A percentile compares a stretch with the other conserved stretches of the same genome.
phyloP scores from a whole-genome alignment of 2,888 invertebrate genomes.

The Hypselothyrea guttata region DNA sequence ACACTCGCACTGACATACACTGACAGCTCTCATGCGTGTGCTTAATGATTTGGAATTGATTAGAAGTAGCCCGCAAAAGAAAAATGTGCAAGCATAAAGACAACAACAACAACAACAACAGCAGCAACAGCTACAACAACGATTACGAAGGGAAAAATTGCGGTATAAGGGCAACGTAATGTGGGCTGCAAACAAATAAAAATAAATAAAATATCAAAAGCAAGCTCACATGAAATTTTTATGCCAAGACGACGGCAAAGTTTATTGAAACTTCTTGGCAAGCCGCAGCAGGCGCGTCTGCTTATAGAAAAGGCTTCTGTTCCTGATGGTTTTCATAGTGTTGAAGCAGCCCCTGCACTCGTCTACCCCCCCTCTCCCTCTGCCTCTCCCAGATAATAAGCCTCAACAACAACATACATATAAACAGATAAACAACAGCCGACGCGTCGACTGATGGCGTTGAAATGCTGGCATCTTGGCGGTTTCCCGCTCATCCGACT shows the following conservation, averaged over 20 bases:
- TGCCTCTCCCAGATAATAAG: constrained; percentile 54
- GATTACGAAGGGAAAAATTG: constrained; percentile 1
- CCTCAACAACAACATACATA: constrained; percentile 36
- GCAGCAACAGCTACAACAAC: no score
- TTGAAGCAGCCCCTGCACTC: background rate
- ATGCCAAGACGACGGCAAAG: constrained; percentile 52
- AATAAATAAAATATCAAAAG: constrained; percentile 74
- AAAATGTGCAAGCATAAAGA: constrained; percentile 20
- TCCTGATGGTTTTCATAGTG: no score
- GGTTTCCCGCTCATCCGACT: constrained; percentile 36
- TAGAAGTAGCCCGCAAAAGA: constrained; percentile 53
- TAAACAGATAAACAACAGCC: constrained; percentile 40
- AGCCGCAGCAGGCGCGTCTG: constrained; percentile 24
- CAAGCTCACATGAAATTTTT: constrained; percentile 67
- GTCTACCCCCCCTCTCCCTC: constrained; percentile 17
- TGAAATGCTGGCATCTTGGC: constrained; percentile 54
- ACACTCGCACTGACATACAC: constrained; percentile 16
- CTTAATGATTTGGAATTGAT: constrained; percentile 74
- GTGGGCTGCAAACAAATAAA: constrained; percentile 55
- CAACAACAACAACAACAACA: no score
- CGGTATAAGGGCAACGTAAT: constrained; percentile 1
- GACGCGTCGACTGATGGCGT: constrained; percentile 40
- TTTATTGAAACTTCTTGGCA: constrained; percentile 63
- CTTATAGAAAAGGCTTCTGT: constrained; percentile 44
- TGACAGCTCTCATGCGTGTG: constrained; percentile 73